Percentiles rank a stretch among this genome's conserved stretches.
Conservation (phyloP, 2,113 vertebrate species). For the Pachyramphus minor region DNA sequence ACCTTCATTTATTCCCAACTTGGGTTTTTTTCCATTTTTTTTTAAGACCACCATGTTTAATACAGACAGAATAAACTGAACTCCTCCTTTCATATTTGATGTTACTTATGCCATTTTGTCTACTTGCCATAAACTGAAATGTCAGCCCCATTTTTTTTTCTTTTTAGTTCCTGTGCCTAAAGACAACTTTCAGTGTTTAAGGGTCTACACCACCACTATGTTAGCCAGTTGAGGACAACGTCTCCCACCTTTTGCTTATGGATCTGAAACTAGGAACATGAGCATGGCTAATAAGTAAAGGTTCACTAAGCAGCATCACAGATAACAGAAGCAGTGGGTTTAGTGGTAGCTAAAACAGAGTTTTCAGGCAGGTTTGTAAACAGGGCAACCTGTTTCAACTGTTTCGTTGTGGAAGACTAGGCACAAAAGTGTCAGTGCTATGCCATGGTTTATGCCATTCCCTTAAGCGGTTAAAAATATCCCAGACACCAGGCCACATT, state of each 20-base stretch:
- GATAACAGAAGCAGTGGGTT: not conserved
- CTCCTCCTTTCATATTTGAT: not conserved
- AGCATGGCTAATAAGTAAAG: not conserved
- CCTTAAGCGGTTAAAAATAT: conserved; percentile 7
- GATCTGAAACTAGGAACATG: not conserved
- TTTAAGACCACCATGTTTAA: not conserved
- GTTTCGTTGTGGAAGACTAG: not conserved
- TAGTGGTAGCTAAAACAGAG: not conserved
- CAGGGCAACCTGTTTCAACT: not conserved
- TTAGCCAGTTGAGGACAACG: not conserved
- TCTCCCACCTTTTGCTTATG: not conserved
- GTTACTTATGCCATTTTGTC: not conserved
- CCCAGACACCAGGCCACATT: not conserved
- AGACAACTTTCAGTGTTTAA: not conserved
- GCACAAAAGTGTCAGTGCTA: not conserved
- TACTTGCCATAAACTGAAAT: not conserved
- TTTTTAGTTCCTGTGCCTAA: not conserved
- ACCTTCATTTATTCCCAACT: not conserved
- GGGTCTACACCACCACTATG: not conserved
- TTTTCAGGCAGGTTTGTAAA: not conserved
- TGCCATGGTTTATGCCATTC: not conserved
- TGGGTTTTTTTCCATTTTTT: not conserved
- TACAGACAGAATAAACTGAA: not conserved
- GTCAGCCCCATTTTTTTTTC: not conserved
- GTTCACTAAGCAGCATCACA: not conserved